These are phyloP conservation scores for Pica pica DNA, from an alignment of 2,113 vertebrate genomes.

Conservation along the genomic window DNA sequence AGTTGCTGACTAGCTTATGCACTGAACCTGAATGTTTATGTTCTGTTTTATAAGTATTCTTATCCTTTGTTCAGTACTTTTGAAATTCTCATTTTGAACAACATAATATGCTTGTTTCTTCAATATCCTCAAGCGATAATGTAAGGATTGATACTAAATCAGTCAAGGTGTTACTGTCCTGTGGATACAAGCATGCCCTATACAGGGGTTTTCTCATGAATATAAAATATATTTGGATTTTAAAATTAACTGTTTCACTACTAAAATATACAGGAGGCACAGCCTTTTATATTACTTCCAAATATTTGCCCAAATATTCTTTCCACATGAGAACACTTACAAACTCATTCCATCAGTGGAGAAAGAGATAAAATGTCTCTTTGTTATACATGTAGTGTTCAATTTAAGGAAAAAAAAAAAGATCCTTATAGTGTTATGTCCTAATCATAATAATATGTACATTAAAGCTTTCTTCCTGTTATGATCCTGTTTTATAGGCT, in stretches of 20 bases:
- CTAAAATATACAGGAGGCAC: background rate
- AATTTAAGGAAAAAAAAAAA: background rate
- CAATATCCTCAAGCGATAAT: background rate
- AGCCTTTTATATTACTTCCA: background rate
- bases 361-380: background rate
- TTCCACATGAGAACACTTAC: background rate
- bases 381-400: background rate
- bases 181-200: background rate
- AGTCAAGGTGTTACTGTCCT: background rate
- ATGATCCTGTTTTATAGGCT: background rate
- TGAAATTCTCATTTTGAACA: background rate
- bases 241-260: background rate
- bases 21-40: background rate
- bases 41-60: background rate
- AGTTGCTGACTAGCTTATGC: background rate
- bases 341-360: background rate
- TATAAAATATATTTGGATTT: background rate
- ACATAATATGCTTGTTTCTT: background rate
- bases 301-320: background rate
- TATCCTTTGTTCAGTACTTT: slow-evolving; percentile 10
- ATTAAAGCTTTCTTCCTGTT: slow-evolving; percentile 34
- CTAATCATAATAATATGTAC: background rate
- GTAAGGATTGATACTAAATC: background rate
- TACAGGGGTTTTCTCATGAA: background rate
- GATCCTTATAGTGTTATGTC: background rate